Evolutionary conservation across 2,888 invertebrate species (phyloP).

Genomic region (Zootermopsis nevadensis): DNA sequence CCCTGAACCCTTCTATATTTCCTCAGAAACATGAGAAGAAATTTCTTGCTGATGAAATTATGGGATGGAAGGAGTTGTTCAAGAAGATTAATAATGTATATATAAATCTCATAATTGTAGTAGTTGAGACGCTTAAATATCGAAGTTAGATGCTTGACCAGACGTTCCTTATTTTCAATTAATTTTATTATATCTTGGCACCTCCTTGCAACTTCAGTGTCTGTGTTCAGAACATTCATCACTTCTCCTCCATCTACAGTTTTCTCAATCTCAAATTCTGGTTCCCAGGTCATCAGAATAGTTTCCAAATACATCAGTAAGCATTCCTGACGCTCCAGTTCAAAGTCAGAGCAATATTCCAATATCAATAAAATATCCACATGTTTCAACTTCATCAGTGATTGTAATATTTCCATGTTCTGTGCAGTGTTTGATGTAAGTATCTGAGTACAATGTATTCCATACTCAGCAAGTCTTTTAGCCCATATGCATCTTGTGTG

Average conservation of each 20-base stretch:
- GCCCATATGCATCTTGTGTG: not conserved
- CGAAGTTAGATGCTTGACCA: not conserved
- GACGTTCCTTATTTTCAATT: not conserved
- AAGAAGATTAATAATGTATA: constrained; percentile 11
- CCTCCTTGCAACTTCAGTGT: not conserved
- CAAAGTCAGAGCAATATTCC: constrained; percentile 2
- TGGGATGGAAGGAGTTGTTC: not conserved
- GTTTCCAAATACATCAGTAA: not conserved
- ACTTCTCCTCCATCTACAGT: not conserved
- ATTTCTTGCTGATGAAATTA: not conserved
- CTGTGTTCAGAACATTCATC: not conserved
- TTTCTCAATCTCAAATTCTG: constrained; percentile 3
- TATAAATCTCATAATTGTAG: constrained; percentile 18
- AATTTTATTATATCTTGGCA: not conserved
- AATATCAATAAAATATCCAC: not conserved
- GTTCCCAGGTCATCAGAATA: constrained; percentile 7
- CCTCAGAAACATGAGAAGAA: not conserved
- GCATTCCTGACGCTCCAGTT: not conserved
- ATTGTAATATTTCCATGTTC: not conserved
- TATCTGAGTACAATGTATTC: not conserved
- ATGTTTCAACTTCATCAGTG: not conserved
- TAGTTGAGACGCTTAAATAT: not conserved
- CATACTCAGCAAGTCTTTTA: not conserved
- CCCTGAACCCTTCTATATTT: not conserved
- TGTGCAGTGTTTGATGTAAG: not conserved